Evolutionary conservation across 2,113 vertebrate species (phyloP), one percentile per base, ranked within the genome.

Genomic region (Sinocyclocheilus anophthalmus): DNA sequence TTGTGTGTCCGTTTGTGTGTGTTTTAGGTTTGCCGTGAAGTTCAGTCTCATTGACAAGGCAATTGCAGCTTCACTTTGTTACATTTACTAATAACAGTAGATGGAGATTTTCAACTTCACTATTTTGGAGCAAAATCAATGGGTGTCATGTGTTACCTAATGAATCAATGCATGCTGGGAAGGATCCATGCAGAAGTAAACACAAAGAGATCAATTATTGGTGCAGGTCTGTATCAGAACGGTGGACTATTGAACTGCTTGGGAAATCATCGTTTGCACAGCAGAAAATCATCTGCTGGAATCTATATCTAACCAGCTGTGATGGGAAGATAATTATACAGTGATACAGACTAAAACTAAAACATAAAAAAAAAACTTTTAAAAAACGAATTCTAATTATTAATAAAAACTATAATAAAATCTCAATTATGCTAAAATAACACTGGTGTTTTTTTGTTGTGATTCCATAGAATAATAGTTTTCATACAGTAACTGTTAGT

Each of bases 211-310:
- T 37, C n/a, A 37, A 16, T 24, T 45, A 8, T 63, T 33, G 12
- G 9, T 65, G 22, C 30, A 26, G 24, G 30, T 39, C 48, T 24
- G 61, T 76, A 65, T 77, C 45, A n/a, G 55, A 45, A 2, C 20
- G 45, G 45, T 39, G 42, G 4, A 61, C 45, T 77, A 53, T 77
- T 67, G 57, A 85, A 30, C 26, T 85, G 87, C 88, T 83, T 88
- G 80, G 50, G 65, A 61, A 57, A 82, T 87, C 82, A 65, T 42
- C 42, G 5, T 16, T n/a, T 20, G 12, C 33, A 22, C 22, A 48
- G 30, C 30, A 37, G 18, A 5, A 79, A 79, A 59, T 22, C 20
- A 57, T 12, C 20, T 57, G 1, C 48, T 9, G 42, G 9, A 45
- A 45, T 0, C 42, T 45, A 45, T 10, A 45, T 45, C 9, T 45